Evolutionary conservation across 1,140 invertebrate genomes (phyloP).

Genomic region (Neodiprion lecontei): DNA sequence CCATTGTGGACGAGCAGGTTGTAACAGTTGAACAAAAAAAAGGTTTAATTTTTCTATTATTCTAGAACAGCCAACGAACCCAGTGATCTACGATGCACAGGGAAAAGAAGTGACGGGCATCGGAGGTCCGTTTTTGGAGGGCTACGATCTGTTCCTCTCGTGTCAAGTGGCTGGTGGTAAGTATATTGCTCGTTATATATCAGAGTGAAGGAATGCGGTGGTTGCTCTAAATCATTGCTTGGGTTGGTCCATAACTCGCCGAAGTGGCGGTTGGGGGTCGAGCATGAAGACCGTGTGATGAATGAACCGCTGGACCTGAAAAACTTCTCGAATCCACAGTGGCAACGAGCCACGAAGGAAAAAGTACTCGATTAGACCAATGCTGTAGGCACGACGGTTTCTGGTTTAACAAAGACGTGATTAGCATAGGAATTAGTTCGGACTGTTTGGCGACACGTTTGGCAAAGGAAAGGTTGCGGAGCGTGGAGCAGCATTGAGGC

Average conservation of each 20-base stretch:
- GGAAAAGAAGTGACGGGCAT: slow-evolving; percentile 76
- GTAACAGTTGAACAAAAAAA: not conserved
- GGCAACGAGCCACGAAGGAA: too few species aligned
- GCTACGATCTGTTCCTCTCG: slow-evolving; percentile 77
- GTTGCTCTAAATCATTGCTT: too few species aligned
- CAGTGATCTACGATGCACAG: slow-evolving; percentile 81
- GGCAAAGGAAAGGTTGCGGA: slow-evolving; percentile 22
- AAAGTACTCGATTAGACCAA: too few species aligned
- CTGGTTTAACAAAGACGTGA: slow-evolving; percentile 46
- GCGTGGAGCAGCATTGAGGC: not conserved
- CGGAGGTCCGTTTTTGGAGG: slow-evolving; percentile 84
- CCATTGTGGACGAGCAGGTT: not conserved
- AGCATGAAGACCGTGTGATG: too few species aligned
- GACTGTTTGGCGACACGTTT: slow-evolving; percentile 32
- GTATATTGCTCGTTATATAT: slow-evolving; percentile 32
- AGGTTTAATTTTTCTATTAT: slow-evolving; percentile 39
- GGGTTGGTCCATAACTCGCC: too few species aligned
- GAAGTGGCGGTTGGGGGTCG: too few species aligned
- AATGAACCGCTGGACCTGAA: too few species aligned
- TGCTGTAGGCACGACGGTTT: too few species aligned
- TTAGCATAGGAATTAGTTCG: slow-evolving; percentile 55
- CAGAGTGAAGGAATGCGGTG: too few species aligned
- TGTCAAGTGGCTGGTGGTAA: slow-evolving; percentile 87
- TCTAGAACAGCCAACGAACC: slow-evolving; percentile 78
- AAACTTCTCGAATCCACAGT: too few species aligned